Base-by-base conservation (phyloP, 1,140 invertebrate species). In the Diabrotica undecimpunctata region DNA sequence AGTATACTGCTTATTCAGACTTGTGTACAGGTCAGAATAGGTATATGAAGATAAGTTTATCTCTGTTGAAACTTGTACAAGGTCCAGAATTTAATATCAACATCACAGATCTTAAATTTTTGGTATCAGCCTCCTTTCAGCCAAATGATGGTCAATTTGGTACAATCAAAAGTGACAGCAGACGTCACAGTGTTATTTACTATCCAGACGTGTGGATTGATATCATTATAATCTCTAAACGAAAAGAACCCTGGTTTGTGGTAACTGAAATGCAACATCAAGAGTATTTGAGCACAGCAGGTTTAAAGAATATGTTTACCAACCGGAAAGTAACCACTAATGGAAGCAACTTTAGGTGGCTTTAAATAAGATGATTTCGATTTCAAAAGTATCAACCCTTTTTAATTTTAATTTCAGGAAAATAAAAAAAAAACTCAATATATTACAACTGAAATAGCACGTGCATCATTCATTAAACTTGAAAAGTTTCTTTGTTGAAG, bases 311-410 rank as follows among this genome's bases (percentile, higher is more conserved):
- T 67, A 41, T 14, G 60, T 62, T 65, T 55, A 70, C 61, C 59
- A 62, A 66, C 65, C 65, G 65, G 66, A 54, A 66, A 65, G 59
- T 8, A 38, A 11, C 58, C 11, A 46, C 56, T 58, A 14, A 8
- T 36, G 41, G 59, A 53, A 53, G 10, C 35, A 25, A 0, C 13
- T 50, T 51, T 9, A 50, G 37, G 7, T 61, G n/a, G 37, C 41
- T 61, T 7, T 8, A 61, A 6, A 61, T 61, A 53, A 61, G 39
- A 37, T 62, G 61, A 50, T 50, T 54, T 14, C 11, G 61, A 11
- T 62, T 62, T 54, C n/a, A 0, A 54, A 12, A 52, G 14, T 8
- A 41, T 7, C 9, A n/a, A 61, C 10, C 2, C 36, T 0, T 46
- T 46, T 8, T 10, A 46, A 46, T 46, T 46, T 46, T 10, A 8